Percentiles rank a stretch among this genome's conserved stretches.
Conservation (phyloP, 1,140 invertebrate species). For the Helicoverpa armigera region DNA sequence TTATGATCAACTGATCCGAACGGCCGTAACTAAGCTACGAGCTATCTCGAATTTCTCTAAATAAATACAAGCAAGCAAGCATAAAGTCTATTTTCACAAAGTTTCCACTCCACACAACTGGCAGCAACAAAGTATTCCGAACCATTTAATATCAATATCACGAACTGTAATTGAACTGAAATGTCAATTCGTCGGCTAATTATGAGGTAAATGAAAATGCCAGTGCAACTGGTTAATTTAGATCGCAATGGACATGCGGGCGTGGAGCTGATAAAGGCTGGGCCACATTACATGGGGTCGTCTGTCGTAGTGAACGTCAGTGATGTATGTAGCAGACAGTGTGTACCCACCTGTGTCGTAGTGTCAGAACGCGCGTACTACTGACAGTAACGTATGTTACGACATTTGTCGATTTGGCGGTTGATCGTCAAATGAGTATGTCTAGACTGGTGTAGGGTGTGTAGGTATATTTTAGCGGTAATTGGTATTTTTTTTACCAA, state of each 20-base stretch:
- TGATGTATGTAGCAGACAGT: not conserved
- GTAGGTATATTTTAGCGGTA: too few relatives aligned
- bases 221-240: slow-evolving; percentile 22
- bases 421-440: not conserved
- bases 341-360: too few relatives aligned
- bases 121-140: too few relatives aligned
- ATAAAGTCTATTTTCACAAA: too few relatives aligned
- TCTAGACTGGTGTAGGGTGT: not conserved
- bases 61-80: too few relatives aligned
- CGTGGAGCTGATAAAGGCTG: not conserved
- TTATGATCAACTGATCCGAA: too few relatives aligned
- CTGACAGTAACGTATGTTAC: not conserved
- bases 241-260: slow-evolving; percentile 11
- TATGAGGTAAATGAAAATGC: not conserved
- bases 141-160: not conserved
- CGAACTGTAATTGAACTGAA: not conserved
- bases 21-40: too few relatives aligned
- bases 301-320: not conserved
- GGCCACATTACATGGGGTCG: slow-evolving; percentile 15
- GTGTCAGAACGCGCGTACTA: not conserved
- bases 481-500: too few relatives aligned
- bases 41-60: too few relatives aligned
- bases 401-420: not conserved
- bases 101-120: too few relatives aligned
- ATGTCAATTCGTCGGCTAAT: not conserved